These are phyloP conservation scores for Lepilemur ruficaudatus DNA, from an alignment of 2,797 vertebrate species.

Conservation along the genomic window DNA sequence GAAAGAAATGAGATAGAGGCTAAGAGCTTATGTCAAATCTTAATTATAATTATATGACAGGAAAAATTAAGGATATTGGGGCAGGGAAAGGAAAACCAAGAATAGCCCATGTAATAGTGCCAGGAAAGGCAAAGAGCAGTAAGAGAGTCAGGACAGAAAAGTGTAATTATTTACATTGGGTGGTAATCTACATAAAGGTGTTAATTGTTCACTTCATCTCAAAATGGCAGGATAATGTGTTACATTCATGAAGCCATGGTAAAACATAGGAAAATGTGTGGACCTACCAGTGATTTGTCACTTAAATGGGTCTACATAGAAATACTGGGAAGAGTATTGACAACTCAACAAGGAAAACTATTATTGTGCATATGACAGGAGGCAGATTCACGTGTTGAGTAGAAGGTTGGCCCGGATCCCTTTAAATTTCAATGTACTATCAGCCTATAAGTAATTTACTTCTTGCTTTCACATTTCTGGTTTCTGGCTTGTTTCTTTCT, in stretches of 20 bases:
- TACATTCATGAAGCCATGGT: background rate
- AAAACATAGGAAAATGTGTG: background rate
- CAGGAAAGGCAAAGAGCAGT: background rate
- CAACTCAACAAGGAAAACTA: background rate
- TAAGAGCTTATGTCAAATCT: background rate
- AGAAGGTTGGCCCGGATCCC: background rate
- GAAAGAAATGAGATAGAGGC: background rate
- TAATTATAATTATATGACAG: background rate
- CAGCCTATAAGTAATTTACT: background rate
- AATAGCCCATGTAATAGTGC: background rate
- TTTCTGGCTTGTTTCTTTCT: slow-evolving; percentile 11
- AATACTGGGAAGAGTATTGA: background rate
- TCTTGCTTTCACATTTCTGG: background rate
- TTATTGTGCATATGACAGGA: background rate
- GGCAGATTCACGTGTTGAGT: background rate
- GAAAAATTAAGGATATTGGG: slow-evolving; percentile 27
- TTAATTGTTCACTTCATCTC: background rate
- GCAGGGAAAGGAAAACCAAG: background rate
- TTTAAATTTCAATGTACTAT: background rate
- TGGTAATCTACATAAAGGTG: background rate
- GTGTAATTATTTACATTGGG: background rate
- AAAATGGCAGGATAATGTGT: background rate
- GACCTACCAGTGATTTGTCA: background rate
- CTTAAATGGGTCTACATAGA: background rate
- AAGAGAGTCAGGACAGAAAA: background rate